Conservation (phyloP, 2,888 invertebrate genomes). For the Cosmia trapezina region DNA sequence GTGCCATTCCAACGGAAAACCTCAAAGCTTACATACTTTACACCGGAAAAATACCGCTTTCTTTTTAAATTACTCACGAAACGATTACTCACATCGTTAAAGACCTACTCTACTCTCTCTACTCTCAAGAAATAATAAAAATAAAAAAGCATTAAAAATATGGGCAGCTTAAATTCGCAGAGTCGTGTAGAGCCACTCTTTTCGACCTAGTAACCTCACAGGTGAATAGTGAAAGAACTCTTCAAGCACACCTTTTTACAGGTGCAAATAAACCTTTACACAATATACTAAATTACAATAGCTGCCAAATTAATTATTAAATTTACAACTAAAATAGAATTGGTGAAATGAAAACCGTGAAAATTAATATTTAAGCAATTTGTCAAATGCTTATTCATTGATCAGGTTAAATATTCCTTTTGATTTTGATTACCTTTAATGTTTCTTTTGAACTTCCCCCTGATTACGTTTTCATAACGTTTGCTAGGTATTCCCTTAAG, state of each 20-base stretch:
- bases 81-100: slow-evolving; percentile 25
- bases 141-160: slow-evolving; percentile 58
- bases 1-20: too few species aligned
- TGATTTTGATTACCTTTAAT: neutral
- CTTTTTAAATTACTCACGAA: slow-evolving; percentile 6
- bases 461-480: neutral
- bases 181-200: slow-evolving; percentile 65
- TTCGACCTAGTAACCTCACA: slow-evolving; percentile 71
- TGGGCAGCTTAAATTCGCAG: slow-evolving; percentile 61
- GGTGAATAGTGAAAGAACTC: slow-evolving; percentile 61
- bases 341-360: neutral
- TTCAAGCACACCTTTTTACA: neutral
- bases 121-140: slow-evolving; percentile 18
- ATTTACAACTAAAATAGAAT: neutral
- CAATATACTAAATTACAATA: neutral
- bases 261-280: slow-evolving; percentile 14
- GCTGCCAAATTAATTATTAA: neutral
- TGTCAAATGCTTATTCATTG: neutral
- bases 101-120: neutral
- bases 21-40: neutral
- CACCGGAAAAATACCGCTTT: neutral
- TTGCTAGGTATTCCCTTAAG: neutral
- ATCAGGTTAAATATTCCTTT: neutral
- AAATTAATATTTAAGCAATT: neutral
- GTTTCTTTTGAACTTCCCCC: neutral